phyloP scores from a whole-genome alignment of 2,888 invertebrate genomes.

The Himalopsyche tibetana region DNA sequence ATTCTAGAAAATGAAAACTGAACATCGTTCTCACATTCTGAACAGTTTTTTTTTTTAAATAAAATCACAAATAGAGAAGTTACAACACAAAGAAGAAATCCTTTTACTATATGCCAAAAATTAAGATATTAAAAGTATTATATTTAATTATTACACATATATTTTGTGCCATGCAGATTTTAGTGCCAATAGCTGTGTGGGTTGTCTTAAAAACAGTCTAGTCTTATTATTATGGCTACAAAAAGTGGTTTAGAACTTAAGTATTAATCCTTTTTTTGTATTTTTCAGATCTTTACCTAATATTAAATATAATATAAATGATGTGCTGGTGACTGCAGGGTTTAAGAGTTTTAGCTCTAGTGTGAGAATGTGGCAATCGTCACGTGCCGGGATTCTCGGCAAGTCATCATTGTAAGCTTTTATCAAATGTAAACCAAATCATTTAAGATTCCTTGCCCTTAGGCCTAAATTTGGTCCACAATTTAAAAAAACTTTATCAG shows the following conservation, averaged over 20 bases:
- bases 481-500: slow-evolving; percentile 54
- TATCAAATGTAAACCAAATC: slow-evolving; percentile 64
- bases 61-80: neutral
- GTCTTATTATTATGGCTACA: slow-evolving; percentile 75
- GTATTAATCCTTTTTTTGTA: slow-evolving; percentile 66
- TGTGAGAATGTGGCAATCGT: slow-evolving; percentile 63
- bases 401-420: slow-evolving; percentile 66
- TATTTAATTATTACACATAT: slow-evolving; percentile 59
- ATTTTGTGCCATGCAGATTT: slow-evolving; percentile 73
- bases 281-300: slow-evolving; percentile 66
- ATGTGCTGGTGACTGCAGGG: slow-evolving; percentile 66
- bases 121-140: slow-evolving; percentile 63
- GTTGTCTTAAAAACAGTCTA: slow-evolving; percentile 75
- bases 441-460: slow-evolving; percentile 65
- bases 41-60: neutral
- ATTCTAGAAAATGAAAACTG: slow-evolving; percentile 41
- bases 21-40: slow-evolving; percentile 1
- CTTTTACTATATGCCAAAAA: slow-evolving; percentile 57
- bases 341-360: slow-evolving; percentile 66
- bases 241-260: slow-evolving; percentile 65
- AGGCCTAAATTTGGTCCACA: slow-evolving; percentile 66
- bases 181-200: slow-evolving; percentile 78
- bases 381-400: slow-evolving; percentile 62
- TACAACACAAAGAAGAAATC: neutral
- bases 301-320: slow-evolving; percentile 65